Conservation (phyloP, 2,888 invertebrate species). For the Epiperipatus broadwayi region DNA sequence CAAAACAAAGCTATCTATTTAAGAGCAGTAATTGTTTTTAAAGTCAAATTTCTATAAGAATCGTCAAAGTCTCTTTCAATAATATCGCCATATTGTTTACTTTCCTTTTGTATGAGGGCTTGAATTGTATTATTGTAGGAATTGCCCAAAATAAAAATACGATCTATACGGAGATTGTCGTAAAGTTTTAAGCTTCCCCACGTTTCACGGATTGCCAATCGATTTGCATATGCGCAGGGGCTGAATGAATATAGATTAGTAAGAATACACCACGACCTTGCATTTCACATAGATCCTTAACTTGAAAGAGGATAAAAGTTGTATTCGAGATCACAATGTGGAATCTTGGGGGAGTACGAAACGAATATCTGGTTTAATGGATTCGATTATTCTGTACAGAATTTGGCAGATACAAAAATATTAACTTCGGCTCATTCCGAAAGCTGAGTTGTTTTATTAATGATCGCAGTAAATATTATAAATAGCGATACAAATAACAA, state of each 20-base stretch:
- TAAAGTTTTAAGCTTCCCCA: slow-evolving; percentile 10
- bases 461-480: too few species aligned
- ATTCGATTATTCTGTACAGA: too few species aligned
- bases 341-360: too few species aligned
- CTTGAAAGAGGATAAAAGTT: too few species aligned
- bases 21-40: slow-evolving; percentile 11
- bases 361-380: too few species aligned
- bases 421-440: too few species aligned
- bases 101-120: slow-evolving; percentile 1
- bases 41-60: slow-evolving; percentile 12
- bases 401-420: too few species aligned
- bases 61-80: slow-evolving; percentile 13
- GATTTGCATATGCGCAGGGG: slow-evolving; percentile 13
- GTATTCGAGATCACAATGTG: too few species aligned
- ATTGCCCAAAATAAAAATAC: slow-evolving; percentile 13
- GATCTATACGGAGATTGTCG: too few species aligned
- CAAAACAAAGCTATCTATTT: slow-evolving; percentile 11
- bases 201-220: slow-evolving; percentile 13
- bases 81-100: slow-evolving; percentile 13
- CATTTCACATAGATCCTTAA: too few species aligned
- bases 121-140: slow-evolving; percentile 5
- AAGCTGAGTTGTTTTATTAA: too few species aligned
- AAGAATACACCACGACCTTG: slow-evolving; percentile 12
- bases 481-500: too few species aligned
- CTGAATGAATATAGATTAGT: slow-evolving; percentile 14